Evolutionary conservation across 2,113 vertebrate species (phyloP), one percentile per base, ranked within the genome.

Genomic region (Prochilodus magdalenae): DNA sequence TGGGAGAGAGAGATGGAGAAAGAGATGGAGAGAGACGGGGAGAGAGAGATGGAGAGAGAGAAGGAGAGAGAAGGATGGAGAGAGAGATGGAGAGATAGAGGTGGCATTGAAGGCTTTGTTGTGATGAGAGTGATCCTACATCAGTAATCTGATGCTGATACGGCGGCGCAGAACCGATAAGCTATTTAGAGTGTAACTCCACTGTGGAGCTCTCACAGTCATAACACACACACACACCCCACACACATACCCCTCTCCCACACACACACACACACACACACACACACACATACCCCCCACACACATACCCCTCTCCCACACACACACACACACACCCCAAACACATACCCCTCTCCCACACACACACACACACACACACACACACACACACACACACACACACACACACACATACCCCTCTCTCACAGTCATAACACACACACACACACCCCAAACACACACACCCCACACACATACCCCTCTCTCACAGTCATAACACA

Each of bases 141-240:
- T 47, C 15, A 80, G 73, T 89, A 83, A 86, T 83, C 84, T 67
- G 8, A 60, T 62, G 59, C 83, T 86, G 72, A 86, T 79, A 30
- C 81, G 83, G 80, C 74, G 33, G 49, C 18, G 6, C 81, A 83
- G 59, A 79, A 70, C 73, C 16, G 75, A 85, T 59, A 72, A 86
- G 88, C 86, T 81, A 70, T 89, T 84, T 84, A 91, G 85, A 83
- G 85, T 84, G 83, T 87, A 84, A 82, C 86, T 77, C 90, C 81
- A 81, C 87, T 88, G 87, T 86, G 86, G 82, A 74, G 67, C 86
- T 87, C 84, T 90, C 36, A 30, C 57, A 82, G 62, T 81, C 89
- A 88, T 85, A 55, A 47, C 44, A 76, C 66, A 57, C 51, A 57
- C 67, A 44, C 75, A 67, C n/a, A n/a, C n/a, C n/a, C n/a, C n/a